A percentile compares a stretch with the other conserved stretches of the same genome.
These are phyloP conservation scores for Thomomys bottae DNA, from an alignment of 2,113 vertebrate species.

Conservation along the genomic window DNA sequence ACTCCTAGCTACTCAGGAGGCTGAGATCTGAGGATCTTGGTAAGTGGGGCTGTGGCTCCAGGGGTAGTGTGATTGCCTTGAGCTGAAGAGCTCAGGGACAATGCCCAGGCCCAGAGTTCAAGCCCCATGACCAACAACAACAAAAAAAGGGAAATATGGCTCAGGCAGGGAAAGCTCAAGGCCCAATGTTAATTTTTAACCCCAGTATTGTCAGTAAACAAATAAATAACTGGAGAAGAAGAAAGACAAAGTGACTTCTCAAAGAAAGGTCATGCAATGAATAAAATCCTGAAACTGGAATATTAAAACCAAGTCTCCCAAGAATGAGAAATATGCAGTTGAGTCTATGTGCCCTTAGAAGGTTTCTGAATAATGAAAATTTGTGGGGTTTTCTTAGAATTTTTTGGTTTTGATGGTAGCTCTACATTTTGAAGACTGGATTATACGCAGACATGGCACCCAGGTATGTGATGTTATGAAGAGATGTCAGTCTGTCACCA, in stretches of 20 bases:
- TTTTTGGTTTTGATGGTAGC: background rate
- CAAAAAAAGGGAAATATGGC: no score
- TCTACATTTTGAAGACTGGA: background rate
- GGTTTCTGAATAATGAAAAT: background rate
- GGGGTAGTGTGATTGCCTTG: no score
- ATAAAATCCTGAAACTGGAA: background rate
- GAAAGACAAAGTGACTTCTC: background rate
- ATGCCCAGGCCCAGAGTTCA: no score
- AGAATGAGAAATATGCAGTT: background rate
- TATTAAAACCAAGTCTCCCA: slow-evolving; percentile 2
- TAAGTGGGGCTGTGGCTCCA: no score
- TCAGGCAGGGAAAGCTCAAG: no score
- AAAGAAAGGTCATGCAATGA: background rate
- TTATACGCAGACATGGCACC: accelerated
- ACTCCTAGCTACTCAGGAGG: no score
- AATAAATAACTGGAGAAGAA: no score
- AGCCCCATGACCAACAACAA: no score
- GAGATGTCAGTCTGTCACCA: accelerated
- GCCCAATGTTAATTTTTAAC: no score
- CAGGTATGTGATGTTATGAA: background rate
- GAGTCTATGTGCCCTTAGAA: background rate
- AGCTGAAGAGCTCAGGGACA: no score
- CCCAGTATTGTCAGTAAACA: no score
- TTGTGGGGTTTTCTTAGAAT: slow-evolving; percentile 4
- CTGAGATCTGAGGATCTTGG: no score